These are phyloP conservation scores for Rattus norvegicus DNA, from an alignment of 2,113 vertebrate genomes.

Conservation along the genomic window DNA sequence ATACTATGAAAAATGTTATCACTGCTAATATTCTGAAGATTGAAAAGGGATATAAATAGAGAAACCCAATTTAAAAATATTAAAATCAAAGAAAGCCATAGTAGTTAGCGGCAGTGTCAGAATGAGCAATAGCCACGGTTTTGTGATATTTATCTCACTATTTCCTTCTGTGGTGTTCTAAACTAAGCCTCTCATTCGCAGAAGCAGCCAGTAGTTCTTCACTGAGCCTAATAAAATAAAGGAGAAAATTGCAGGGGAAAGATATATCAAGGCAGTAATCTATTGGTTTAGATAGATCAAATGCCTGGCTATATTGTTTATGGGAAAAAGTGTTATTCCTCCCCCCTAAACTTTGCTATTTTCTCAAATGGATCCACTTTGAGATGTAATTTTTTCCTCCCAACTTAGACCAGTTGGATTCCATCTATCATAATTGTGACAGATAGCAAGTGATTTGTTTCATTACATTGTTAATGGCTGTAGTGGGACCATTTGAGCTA, in stretches of 20 bases:
- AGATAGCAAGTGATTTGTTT: constrained; percentile 79
- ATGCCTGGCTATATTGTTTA: constrained; percentile 69
- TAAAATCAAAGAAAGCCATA: constrained; percentile 15
- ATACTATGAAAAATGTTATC: not conserved
- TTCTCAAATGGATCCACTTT: constrained; percentile 80
- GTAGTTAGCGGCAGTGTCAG: not conserved
- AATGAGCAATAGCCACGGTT: not conserved
- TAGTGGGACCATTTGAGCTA: constrained; percentile 73
- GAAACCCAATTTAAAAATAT: constrained; percentile 7
- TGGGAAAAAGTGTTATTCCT: constrained; percentile 70
- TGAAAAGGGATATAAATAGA: not conserved
- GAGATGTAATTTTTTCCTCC: constrained; percentile 70
- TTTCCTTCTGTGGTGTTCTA: constrained; percentile 24
- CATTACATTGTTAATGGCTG: constrained; percentile 79
- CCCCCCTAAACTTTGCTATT: constrained; percentile 68
- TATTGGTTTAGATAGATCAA: constrained; percentile 74
- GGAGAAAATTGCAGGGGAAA: constrained; percentile 76
- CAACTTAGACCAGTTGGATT: constrained; percentile 77
- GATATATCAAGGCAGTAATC: constrained; percentile 67
- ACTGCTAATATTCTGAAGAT: not conserved
- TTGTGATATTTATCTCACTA: constrained; percentile 45
- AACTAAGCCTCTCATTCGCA: constrained; percentile 57
- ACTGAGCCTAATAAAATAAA: constrained; percentile 77
- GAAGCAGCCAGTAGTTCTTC: constrained; percentile 50
- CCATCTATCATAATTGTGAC: constrained; percentile 78